Evolutionary conservation across 2,888 invertebrate species (phyloP).

Genomic region (Neoitamus cyanurus): DNA sequence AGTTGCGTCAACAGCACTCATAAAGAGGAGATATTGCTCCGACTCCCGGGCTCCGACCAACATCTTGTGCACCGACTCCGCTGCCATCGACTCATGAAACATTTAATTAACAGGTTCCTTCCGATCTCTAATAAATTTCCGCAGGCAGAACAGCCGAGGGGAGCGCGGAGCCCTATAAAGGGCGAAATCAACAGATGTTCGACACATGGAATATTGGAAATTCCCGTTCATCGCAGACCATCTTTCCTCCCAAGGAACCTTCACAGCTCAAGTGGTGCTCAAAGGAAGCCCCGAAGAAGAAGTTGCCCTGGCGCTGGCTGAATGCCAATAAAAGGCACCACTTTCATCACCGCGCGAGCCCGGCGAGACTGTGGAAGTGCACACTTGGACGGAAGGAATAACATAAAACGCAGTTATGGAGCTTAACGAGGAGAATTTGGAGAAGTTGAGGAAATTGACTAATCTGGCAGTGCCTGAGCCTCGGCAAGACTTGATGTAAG

Average conservation of each 20-base stretch:
- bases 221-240: slow-evolving; percentile 28
- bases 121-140: slow-evolving; percentile 38
- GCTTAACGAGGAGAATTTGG: slow-evolving; percentile 22
- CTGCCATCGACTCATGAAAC: slow-evolving; percentile 20
- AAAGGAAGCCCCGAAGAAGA: not conserved
- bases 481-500: not conserved
- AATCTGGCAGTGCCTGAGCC: not conserved
- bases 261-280: not conserved
- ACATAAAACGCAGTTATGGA: slow-evolving; percentile 14
- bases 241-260: not conserved
- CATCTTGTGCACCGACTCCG: not conserved
- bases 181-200: slow-evolving; percentile 44
- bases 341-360: not conserved
- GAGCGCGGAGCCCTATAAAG: slow-evolving; percentile 8
- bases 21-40: slow-evolving; percentile 11
- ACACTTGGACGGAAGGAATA: slow-evolving; percentile 3
- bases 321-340: slow-evolving; percentile 10
- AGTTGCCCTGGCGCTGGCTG: not conserved
- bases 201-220: slow-evolving; percentile 46
- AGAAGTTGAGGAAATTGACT: slow-evolving; percentile 17
- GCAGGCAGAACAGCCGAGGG: not conserved
- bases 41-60: not conserved
- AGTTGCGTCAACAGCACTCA: slow-evolving; percentile 31
- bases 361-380: not conserved
- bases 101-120: slow-evolving; percentile 42